Conservation (phyloP, 1,140 invertebrate genomes). For the Caenorhabditis briggsae region DNA sequence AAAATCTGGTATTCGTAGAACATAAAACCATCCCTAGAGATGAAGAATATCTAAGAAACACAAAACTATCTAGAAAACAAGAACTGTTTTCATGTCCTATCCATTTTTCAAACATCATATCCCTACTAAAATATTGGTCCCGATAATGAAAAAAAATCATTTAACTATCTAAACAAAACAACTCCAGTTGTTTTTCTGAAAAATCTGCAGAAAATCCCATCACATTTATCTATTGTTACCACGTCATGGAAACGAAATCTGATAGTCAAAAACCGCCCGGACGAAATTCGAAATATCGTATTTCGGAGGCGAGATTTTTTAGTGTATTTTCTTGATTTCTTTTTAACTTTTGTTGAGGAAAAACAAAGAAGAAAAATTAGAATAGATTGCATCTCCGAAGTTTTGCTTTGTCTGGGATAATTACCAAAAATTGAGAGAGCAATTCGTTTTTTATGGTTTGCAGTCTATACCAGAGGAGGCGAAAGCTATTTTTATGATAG, state of each 20-base stretch:
- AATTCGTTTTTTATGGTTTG: too few relatives aligned
- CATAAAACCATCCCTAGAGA: too few relatives aligned
- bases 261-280: background rate
- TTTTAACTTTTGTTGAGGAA: background rate
- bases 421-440: too few relatives aligned
- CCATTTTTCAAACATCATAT: too few relatives aligned
- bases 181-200: background rate
- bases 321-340: background rate
- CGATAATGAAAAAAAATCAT: too few relatives aligned
- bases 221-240: background rate
- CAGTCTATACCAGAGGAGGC: too few relatives aligned
- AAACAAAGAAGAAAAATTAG: background rate
- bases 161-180: background rate
- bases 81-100: too few relatives aligned
- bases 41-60: too few relatives aligned
- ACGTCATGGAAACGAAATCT: background rate
- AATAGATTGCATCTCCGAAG: background rate
- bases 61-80: too few relatives aligned
- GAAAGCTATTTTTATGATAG: too few relatives aligned
- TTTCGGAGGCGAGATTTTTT: background rate
- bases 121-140: too few relatives aligned
- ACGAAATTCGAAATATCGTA: slow-evolving; percentile 8
- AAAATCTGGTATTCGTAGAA: too few relatives aligned
- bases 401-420: background rate
- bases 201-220: background rate